phyloP scores from a whole-genome alignment of 2,888 invertebrate genomes.

The Netelia virgata region DNA sequence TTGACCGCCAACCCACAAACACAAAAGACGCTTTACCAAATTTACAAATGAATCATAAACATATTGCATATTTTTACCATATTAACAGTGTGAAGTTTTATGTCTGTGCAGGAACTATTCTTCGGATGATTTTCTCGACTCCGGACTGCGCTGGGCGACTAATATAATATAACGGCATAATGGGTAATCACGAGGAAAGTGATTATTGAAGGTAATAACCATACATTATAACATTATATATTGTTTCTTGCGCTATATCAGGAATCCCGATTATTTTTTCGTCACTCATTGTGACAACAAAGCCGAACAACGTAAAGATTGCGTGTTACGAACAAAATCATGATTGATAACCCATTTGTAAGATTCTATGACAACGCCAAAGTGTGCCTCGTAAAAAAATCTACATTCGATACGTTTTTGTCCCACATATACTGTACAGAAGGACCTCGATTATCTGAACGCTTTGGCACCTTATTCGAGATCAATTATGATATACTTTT shows the following conservation, averaged over 20 bases:
- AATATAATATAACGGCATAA: conserved; percentile 2
- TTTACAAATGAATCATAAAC: neutral
- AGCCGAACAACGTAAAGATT: conserved; percentile 10
- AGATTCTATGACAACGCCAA: no score
- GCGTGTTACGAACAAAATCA: neutral
- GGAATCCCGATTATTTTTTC: neutral
- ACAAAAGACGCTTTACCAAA: neutral
- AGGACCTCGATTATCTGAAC: no score
- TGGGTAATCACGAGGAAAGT: conserved; percentile 7
- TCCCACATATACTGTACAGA: no score
- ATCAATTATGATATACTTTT: no score
- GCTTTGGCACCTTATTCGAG: no score
- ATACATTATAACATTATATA: conserved; percentile 13
- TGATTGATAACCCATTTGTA: neutral
- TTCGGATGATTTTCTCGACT: neutral
- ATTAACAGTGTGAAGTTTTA: neutral
- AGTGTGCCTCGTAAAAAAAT: no score
- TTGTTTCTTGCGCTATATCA: conserved; percentile 26
- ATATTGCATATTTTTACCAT: no score
- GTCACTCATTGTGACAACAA: conserved; percentile 12
- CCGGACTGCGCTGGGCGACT: neutral
- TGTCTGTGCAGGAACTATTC: neutral
- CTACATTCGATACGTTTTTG: no score
- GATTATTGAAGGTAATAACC: neutral
- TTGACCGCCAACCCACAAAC: conserved; percentile 13